Conservation (phyloP, 2,888 invertebrate species). For the Euplagia quadripunctaria region DNA sequence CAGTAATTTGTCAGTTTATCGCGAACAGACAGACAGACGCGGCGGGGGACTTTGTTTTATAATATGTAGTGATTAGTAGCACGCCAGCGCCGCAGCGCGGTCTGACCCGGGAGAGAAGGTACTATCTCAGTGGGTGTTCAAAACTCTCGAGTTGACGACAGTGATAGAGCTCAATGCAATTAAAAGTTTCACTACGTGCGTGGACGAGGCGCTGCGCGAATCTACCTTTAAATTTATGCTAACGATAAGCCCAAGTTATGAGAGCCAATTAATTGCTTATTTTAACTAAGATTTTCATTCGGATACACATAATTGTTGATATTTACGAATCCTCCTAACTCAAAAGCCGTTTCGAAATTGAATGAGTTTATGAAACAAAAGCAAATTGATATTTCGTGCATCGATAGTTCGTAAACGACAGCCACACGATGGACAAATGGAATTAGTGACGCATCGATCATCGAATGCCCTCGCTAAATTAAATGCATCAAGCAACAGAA, state of each 20-base stretch:
- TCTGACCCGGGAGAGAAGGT: conserved; percentile 52
- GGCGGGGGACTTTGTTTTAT: too few relatives aligned
- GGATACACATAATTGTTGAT: conserved; percentile 37
- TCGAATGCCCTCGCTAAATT: conserved; percentile 72
- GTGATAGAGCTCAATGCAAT: conserved; percentile 86
- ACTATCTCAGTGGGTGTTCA: conserved; percentile 73
- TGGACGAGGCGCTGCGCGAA: conserved; percentile 79
- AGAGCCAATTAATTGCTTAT: conserved; percentile 85
- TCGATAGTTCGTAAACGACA: conserved; percentile 43
- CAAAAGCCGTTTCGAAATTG: conserved; percentile 16
- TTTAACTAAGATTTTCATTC: conserved; percentile 74
- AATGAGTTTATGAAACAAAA: conserved; percentile 39
- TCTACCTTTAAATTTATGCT: conserved; percentile 84
- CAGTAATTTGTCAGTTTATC: too few relatives aligned
- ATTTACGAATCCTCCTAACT: conserved; percentile 17
- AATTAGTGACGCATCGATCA: conserved; percentile 73
- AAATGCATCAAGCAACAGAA: conserved; percentile 78
- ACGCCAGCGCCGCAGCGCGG: conserved; percentile 13
- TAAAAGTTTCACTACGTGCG: conserved; percentile 87
- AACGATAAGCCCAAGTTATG: conserved; percentile 82
- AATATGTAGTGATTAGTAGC: too few relatives aligned
- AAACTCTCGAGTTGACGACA: conserved; percentile 80
- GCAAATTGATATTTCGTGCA: conserved; percentile 42
- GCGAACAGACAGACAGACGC: too few relatives aligned
- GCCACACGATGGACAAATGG: conserved; percentile 56